Evolutionary conservation across 2,888 invertebrate genomes (phyloP).

Genomic region (Vannuccia rotundouncinata): DNA sequence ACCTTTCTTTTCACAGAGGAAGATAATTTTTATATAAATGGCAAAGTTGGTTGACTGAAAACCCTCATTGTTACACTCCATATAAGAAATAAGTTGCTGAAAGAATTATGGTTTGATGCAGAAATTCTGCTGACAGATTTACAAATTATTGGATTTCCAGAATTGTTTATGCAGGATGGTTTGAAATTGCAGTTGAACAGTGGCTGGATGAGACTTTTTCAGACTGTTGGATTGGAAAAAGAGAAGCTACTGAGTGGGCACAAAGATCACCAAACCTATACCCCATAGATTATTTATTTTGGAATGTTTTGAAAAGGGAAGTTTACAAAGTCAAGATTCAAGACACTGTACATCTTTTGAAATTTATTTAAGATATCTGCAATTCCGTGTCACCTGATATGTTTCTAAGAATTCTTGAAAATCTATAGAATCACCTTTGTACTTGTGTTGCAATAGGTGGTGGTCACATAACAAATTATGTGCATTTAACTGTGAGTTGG

Average conservation of each 20-base stretch:
- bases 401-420: no score
- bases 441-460: no score
- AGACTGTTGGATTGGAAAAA: neutral
- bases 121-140: neutral
- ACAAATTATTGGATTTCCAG: neutral
- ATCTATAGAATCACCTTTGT: no score
- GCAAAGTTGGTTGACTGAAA: neutral
- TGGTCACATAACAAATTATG: no score
- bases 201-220: conserved; percentile 21
- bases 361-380: no score
- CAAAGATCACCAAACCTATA: neutral
- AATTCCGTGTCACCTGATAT: no score
- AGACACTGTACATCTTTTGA: no score
- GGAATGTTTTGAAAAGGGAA: conserved; percentile 9
- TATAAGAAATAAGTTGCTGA: neutral
- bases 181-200: neutral
- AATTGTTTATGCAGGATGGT: conserved; percentile 14
- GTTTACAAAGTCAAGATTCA: conserved; percentile 15
- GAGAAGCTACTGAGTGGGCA: neutral
- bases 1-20: neutral
- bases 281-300: neutral
- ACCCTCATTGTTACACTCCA: neutral
- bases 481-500: no score
- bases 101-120: neutral
- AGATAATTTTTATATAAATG: neutral